These are phyloP conservation scores for Carcharodon carcharias DNA, from an alignment of 2,797 vertebrate genomes.

Conservation along the genomic window DNA sequence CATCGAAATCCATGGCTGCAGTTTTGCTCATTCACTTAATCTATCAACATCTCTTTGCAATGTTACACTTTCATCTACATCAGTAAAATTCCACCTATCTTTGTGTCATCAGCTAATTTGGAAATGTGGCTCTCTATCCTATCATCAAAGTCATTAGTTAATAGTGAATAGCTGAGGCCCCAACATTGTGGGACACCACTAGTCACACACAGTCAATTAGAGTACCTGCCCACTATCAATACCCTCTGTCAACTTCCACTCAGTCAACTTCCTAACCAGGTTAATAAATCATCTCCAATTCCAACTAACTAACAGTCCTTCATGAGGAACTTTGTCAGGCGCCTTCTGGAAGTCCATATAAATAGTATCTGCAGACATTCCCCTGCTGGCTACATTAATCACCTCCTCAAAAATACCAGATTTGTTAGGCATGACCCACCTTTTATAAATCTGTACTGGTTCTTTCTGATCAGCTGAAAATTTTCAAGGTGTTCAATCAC, in stretches of 20 bases:
- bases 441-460: too few relatives aligned
- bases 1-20: too few relatives aligned
- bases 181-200: not conserved
- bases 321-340: not conserved
- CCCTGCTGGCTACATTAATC: not conserved
- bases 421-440: too few relatives aligned
- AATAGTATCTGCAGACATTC: not conserved
- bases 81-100: not conserved
- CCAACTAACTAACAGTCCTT: not conserved
- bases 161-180: not conserved
- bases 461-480: too few relatives aligned
- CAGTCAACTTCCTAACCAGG: not conserved
- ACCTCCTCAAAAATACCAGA: too few relatives aligned
- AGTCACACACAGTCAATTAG: not conserved
- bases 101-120: not conserved
- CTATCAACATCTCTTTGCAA: not conserved
- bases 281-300: not conserved
- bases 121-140: not conserved
- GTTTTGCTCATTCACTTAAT: not conserved
- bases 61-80: not conserved
- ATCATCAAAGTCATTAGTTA: not conserved
- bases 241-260: not conserved
- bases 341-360: not conserved
- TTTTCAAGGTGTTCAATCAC: too few relatives aligned
- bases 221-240: not conserved